A percentile compares a stretch with the other conserved stretches of the same genome.
These are phyloP conservation scores for Bucorvus abyssinicus DNA, from an alignment of 2,797 vertebrate species.

Conservation along the genomic window DNA sequence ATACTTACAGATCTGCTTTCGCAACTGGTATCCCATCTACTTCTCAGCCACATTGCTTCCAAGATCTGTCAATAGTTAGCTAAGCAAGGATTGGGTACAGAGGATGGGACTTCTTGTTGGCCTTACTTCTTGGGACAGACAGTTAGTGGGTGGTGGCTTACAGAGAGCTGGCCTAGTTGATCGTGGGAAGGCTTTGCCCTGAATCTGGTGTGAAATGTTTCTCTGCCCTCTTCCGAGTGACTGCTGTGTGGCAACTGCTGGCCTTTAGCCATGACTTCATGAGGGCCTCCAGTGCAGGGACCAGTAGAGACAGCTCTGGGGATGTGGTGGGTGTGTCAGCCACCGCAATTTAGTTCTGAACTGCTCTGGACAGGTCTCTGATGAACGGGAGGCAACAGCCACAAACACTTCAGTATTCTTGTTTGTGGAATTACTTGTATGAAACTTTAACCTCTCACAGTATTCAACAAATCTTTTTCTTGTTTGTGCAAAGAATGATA, in stretches of 20 bases:
- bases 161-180: background rate
- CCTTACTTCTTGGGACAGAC: background rate
- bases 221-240: background rate
- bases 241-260: background rate
- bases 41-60: background rate
- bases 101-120: background rate
- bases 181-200: background rate
- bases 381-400: background rate
- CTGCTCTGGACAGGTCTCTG: background rate
- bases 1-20: background rate
- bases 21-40: background rate
- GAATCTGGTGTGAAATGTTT: background rate
- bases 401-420: rapidly evolving
- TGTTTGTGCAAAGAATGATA: background rate
- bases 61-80: background rate
- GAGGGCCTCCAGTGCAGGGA: background rate
- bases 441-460: background rate
- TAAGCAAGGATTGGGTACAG: background rate
- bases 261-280: background rate
- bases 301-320: background rate
- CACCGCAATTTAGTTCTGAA: background rate
- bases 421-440: background rate
- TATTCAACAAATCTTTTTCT: background rate
- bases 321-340: background rate
- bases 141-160: background rate